Percentiles rank a stretch among this genome's conserved stretches.
These are phyloP conservation scores for Vireo griseus DNA, from an alignment of 2,797 vertebrate species.

Conservation along the genomic window DNA sequence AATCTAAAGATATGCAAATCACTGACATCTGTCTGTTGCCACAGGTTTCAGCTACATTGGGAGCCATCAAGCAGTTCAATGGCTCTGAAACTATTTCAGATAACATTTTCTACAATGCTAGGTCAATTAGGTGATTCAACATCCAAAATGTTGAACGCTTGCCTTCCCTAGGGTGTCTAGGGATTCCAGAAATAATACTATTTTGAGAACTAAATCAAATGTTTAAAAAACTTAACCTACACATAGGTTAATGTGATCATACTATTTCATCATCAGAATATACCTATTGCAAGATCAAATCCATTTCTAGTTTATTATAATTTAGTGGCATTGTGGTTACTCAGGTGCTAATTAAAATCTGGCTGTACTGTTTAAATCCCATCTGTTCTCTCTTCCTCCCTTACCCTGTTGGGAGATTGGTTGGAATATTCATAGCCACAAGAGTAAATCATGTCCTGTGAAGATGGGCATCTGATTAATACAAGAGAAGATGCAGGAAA, in stretches of 20 bases:
- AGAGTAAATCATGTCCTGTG: not conserved
- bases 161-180: not conserved
- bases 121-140: not conserved
- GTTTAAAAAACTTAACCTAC: not conserved
- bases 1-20: not conserved
- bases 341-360: constrained; percentile 4
- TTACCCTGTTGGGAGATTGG: not conserved
- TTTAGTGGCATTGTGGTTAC: not conserved
- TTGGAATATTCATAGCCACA: not conserved
- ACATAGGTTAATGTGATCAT: not conserved
- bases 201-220: not conserved
- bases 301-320: not conserved
- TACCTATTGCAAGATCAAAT: not conserved
- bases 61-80: not conserved
- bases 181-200: not conserved
- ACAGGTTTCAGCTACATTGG: not conserved
- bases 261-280: not conserved
- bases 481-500: not conserved
- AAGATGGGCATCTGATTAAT: not conserved
- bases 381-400: not conserved
- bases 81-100: not conserved
- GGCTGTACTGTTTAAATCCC: not conserved
- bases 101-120: not conserved
- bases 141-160: not conserved
- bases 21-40: not conserved